Evolutionary conservation across 2,888 invertebrate genomes (phyloP), one percentile per base, ranked within the genome.

Genomic region (Apoda limacodes): DNA sequence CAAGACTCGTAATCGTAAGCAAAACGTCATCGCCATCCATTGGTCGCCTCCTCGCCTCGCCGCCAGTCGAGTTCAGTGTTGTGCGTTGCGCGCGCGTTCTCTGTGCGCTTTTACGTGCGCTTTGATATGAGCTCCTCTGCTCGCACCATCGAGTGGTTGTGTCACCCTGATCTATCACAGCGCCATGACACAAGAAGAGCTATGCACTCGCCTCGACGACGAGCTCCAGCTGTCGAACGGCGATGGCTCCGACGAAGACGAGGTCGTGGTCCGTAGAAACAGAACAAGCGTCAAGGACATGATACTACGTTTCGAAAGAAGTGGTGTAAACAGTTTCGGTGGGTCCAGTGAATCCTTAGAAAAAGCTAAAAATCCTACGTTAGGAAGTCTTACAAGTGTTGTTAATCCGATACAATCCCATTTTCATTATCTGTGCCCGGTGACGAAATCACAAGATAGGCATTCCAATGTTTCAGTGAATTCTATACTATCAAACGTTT

Each of bases 381-480:
- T 70, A 40, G 72, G 71, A 44, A 74, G 66, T 52, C 62, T 78
- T 40, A 63, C 68, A 28, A 72, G 69, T 64, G 60, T 74, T 42
- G 61, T 67, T 42, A 76, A 68, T 49, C 75, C 78, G 9, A 46
- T 76, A 36, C 70, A 72, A 39, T 48, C 53, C 6, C 68, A 78
- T 53, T 70, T 68, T 39, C 69, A 72, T 41, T 67, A 68, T 48
- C 55, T 74, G 39, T 58, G 45, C 30, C 74, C 78, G 51, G 66
- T 62, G 46, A 57, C 57, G 28, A 65, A 52, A 53, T 58, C 69
- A 42, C 72, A 67, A 53, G 71, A 76, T 42, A 65, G 78, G 41
- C 67, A 75, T 55, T 81, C 81, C 9, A 75, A 70, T 42, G 62
- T 76, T 37, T 82, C 81, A 40, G 76, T 82, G 48, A 82, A 82